Evolutionary conservation across 1,140 invertebrate species (phyloP), one percentile per base, ranked within the genome.

Genomic region (Andrena cerasifolii): DNA sequence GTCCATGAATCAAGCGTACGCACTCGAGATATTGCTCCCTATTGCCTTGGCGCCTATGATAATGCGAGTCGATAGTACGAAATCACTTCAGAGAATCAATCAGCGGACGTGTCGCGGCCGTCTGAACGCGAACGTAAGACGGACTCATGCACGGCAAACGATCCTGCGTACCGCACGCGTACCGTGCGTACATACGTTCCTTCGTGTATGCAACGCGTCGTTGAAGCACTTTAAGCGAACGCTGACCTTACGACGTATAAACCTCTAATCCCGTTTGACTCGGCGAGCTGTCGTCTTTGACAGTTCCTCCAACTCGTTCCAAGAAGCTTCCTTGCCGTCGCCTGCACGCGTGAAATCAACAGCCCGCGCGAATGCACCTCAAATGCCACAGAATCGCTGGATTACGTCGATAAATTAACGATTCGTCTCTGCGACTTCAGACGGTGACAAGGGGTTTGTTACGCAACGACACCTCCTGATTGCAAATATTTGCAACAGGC

Each of bases 221-320:
- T 47, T 31, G 43, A 76, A 65, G 66, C 66, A 71, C 71, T 79
- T 71, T 56, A 75, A 65, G 47, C 66, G 54, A 28, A 53, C 54
- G 51, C 66, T 84, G 82, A 84, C 61, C 71, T 67, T 63, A 58
- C 62, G 16, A 73, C 33, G 70, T 58, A 43, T 45, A 54, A 56
- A 51, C 70, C 66, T 43, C 63, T 82, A 73, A 71, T 74, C 82
- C 63, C 76, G 78, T 84, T 83, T 83, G 67, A 84, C 81, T 76
- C 54, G 33, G n/a, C 59, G 73, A 63, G 54, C 74, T 68, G 68
- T 72, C 66, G 81, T 56, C 72, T 84, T 82, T 76, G 82, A 84
- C 82, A 84, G 70, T 84, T 80, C 56, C 67, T 71, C 62, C 47
- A 77, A 80, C 78, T 80, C 83, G 82, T 84, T 84, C 71, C 62